Evolutionary conservation across 1,140 invertebrate species (phyloP).

Genomic region (Notospermus geniculatus): DNA sequence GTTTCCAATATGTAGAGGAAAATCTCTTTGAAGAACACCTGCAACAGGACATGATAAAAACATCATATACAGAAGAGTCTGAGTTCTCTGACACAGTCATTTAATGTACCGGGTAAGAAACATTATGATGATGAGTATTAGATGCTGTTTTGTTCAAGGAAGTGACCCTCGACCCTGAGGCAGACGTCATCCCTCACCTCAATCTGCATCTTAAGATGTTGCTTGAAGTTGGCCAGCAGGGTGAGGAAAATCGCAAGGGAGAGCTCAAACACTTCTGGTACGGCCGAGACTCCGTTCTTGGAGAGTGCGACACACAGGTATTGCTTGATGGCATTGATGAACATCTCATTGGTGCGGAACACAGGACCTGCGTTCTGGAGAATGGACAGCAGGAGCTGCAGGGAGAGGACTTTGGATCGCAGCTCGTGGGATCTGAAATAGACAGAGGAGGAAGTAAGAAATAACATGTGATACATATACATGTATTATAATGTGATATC

Average conservation of each 20-base stretch:
- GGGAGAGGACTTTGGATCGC: constrained; percentile 92
- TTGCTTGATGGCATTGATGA: constrained; percentile 97
- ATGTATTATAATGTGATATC: too few species aligned
- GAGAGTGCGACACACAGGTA: constrained; percentile 97
- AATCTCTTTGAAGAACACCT: constrained; percentile 98
- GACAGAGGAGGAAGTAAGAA: background rate
- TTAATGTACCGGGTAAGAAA: too few species aligned
- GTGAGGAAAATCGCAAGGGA: constrained; percentile 95
- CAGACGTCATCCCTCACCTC: constrained; percentile 68
- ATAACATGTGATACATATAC: too few species aligned
- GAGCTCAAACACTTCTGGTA: constrained; percentile 96
- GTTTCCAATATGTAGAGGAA: constrained; percentile 98
- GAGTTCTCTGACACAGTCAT: too few species aligned
- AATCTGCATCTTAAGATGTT: constrained; percentile 97
- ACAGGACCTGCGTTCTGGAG: constrained; percentile 95
- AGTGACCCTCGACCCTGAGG: too few species aligned
- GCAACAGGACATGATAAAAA: too few species aligned
- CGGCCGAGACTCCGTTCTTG: constrained; percentile 96
- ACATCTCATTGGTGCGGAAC: constrained; percentile 95
- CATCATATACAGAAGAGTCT: background rate
- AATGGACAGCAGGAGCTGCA: constrained; percentile 92
- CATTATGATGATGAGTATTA: too few species aligned
- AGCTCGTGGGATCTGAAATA: constrained; percentile 66
- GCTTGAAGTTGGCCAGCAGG: constrained; percentile 93
- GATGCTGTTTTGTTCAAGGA: too few species aligned